These are phyloP conservation scores for Teinopalpus imperialis DNA, from an alignment of 2,888 invertebrate species.

Conservation along the genomic window DNA sequence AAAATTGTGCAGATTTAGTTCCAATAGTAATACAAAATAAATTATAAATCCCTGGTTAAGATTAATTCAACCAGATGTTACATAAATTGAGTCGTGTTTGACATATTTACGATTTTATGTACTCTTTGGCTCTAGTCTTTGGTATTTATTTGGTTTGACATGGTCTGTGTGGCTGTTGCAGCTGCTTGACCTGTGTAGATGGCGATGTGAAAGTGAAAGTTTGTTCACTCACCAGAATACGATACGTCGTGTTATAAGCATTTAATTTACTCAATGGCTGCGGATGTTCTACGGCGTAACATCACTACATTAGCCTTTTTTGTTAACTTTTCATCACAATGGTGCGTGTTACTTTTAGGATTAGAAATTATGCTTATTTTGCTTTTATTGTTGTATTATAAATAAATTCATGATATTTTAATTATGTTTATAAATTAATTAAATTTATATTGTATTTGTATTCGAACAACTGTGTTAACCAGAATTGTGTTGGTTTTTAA, in stretches of 20 bases:
- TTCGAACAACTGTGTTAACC: too few relatives aligned
- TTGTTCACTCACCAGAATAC: slow-evolving; percentile 33
- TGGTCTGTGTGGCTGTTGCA: too few relatives aligned
- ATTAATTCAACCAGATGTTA: too few relatives aligned
- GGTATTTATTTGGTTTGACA: too few relatives aligned
- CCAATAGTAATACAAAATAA: too few relatives aligned
- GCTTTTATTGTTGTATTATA: too few relatives aligned
- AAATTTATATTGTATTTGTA: background rate
- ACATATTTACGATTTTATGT: too few relatives aligned
- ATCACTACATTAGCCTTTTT: background rate
- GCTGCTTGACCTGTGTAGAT: too few relatives aligned
- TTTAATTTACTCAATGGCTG: slow-evolving; percentile 39
- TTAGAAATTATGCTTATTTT: background rate
- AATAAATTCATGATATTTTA: background rate
- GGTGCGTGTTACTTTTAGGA: slow-evolving; percentile 13
- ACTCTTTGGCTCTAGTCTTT: too few relatives aligned
- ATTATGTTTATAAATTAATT: slow-evolving; percentile 1
- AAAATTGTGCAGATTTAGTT: too few relatives aligned
- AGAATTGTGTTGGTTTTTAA: background rate
- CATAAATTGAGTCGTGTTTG: too few relatives aligned
- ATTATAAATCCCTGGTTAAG: too few relatives aligned
- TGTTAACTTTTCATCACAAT: slow-evolving; percentile 12
- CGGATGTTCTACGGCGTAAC: background rate
- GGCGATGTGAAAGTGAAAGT: slow-evolving; percentile 47
- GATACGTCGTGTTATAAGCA: slow-evolving; percentile 31